phyloP scores from a whole-genome alignment of 2,888 invertebrate genomes.

The Encarsia formosa region DNA sequence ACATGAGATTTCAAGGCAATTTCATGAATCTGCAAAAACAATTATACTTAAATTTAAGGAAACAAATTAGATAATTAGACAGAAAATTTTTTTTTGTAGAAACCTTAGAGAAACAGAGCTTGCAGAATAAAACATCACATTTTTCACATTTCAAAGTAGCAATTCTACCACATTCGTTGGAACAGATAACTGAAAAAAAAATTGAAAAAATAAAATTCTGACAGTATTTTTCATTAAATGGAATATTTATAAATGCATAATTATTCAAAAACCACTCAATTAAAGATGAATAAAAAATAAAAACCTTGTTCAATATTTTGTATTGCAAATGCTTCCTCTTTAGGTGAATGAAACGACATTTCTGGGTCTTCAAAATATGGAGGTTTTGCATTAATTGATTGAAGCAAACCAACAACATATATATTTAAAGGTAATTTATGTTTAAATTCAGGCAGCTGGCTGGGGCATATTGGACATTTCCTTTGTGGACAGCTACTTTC shows the following conservation, averaged over 20 bases:
- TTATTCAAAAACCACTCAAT: no score
- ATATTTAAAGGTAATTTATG: slow-evolving; percentile 46
- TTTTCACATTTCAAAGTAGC: slow-evolving; percentile 38
- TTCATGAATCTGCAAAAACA: slow-evolving; percentile 45
- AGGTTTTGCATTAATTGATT: slow-evolving; percentile 22
- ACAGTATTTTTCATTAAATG: no score
- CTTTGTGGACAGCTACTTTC: slow-evolving; percentile 50
- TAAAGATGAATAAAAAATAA: slow-evolving; percentile 11
- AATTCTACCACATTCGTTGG: slow-evolving; percentile 38
- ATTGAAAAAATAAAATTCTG: no score
- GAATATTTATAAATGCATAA: background rate
- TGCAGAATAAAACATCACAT: slow-evolving; percentile 39
- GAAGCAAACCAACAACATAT: slow-evolving; percentile 42
- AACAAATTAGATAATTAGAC: background rate
- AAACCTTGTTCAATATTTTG: slow-evolving; percentile 18
- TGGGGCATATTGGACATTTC: slow-evolving; percentile 41
- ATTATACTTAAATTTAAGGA: background rate
- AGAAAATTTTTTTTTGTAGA: no score
- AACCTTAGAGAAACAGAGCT: slow-evolving; percentile 43
- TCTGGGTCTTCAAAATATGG: slow-evolving; percentile 31
- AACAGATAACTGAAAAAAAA: no score
- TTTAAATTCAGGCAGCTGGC: background rate
- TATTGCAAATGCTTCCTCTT: slow-evolving; percentile 3
- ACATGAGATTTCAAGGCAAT: slow-evolving; percentile 44
- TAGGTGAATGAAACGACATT: slow-evolving; percentile 27